A percentile compares a stretch with the other conserved stretches of the same genome.
Conservation (phyloP, 2,888 invertebrate species). For the Gibbula magus region DNA sequence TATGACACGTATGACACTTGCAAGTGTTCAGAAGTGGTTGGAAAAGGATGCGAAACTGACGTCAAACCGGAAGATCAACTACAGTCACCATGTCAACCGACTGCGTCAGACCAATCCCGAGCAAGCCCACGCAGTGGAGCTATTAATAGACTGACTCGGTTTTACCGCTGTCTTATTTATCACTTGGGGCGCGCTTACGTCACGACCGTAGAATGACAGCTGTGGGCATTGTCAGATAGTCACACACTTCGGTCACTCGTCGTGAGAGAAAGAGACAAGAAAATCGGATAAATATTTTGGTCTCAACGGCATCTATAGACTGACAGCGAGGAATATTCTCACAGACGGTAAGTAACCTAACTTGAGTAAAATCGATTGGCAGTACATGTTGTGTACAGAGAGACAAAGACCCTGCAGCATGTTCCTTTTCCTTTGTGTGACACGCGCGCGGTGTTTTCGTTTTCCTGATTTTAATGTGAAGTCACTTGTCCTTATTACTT, state of each 20-base stretch:
- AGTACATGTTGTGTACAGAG: too few species aligned
- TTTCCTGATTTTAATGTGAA: too few species aligned
- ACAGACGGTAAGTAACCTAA: neutral
- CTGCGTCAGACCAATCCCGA: neutral
- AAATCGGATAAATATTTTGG: neutral
- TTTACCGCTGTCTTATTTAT: constrained; percentile 7
- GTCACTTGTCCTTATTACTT: too few species aligned
- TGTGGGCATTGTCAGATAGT: too few species aligned
- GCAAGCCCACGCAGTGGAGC: neutral
- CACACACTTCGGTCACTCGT: neutral
- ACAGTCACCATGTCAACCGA: neutral
- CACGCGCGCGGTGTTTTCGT: too few species aligned
- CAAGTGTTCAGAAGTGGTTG: too few species aligned
- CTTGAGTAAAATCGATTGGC: too few species aligned
- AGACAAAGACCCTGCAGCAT: too few species aligned
- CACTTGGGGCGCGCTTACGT: neutral
- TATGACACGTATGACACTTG: too few species aligned
- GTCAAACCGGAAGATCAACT: neutral
- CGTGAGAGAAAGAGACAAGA: neutral
- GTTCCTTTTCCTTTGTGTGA: too few species aligned
- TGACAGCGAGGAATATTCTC: neutral
- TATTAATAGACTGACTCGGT: neutral
- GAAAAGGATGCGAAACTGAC: neutral
- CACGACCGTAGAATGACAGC: neutral
- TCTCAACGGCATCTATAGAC: neutral